phyloP scores from a whole-genome alignment of 2,888 invertebrate genomes.

The Ormyrus pomaceus region DNA sequence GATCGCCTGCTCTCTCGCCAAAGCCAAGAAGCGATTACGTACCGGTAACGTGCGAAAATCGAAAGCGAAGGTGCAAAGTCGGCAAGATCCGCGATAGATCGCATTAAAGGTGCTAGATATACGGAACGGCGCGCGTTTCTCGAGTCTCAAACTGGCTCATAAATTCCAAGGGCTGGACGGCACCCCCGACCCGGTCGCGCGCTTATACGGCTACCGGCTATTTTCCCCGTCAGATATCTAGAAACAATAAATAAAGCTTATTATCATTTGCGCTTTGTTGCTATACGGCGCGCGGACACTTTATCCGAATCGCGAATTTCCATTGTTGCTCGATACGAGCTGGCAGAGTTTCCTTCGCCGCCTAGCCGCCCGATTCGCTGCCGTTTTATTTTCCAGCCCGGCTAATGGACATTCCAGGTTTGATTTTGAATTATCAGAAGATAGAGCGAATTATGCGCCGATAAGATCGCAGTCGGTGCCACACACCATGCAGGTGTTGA shows the following conservation, averaged over 20 bases:
- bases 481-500: constrained; percentile 18
- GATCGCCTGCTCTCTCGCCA: too few relatives aligned
- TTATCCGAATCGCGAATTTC: constrained; percentile 34
- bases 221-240: constrained; percentile 21
- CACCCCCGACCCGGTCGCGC: constrained; percentile 7
- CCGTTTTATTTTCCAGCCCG: not conserved
- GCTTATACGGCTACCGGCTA: not conserved
- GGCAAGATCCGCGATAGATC: constrained; percentile 21
- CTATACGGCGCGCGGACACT: not conserved
- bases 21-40: too few relatives aligned
- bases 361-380: not conserved
- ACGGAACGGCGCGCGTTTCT: not conserved
- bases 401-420: constrained; percentile 37
- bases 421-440: constrained; percentile 24
- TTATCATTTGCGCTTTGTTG: constrained; percentile 53
- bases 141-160: constrained; percentile 40
- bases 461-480: not conserved
- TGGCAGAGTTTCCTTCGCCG: not conserved
- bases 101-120: constrained; percentile 49
- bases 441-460: not conserved
- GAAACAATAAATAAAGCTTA: constrained; percentile 55
- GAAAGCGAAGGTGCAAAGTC: constrained; percentile 19
- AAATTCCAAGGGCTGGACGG: constrained; percentile 20
- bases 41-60: not conserved
- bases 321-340: constrained; percentile 1